Evolutionary conservation across 2,888 invertebrate species (phyloP).

Genomic region (Subacronicta megacephala): DNA sequence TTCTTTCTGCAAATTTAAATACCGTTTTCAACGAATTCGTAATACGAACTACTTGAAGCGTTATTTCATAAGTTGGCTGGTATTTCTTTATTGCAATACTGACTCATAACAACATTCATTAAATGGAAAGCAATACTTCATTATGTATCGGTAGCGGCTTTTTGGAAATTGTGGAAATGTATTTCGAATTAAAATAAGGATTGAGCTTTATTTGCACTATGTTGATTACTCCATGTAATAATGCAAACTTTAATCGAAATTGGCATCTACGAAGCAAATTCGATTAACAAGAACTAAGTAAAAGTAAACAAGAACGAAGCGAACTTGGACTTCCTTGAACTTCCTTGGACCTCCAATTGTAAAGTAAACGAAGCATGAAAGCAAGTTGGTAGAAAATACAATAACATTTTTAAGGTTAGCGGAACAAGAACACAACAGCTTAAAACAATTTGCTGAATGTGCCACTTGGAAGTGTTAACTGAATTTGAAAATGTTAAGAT

Average conservation of each 20-base stretch:
- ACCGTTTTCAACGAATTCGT: constrained; percentile 68
- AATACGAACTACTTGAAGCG: constrained; percentile 65
- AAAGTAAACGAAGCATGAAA: constrained; percentile 70
- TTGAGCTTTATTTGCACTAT: constrained; percentile 39
- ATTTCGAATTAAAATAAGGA: constrained; percentile 23
- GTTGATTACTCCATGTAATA: constrained; percentile 52
- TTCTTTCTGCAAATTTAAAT: constrained; percentile 73
- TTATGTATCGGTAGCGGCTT: constrained; percentile 30
- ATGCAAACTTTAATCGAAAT: constrained; percentile 61
- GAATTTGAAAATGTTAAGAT: constrained; percentile 75
- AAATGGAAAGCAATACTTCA: constrained; percentile 45
- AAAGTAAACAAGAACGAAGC: constrained; percentile 63
- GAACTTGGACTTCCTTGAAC: constrained; percentile 54
- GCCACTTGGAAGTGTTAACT: constrained; percentile 80
- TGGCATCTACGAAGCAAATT: constrained; percentile 49
- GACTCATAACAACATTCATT: constrained; percentile 23
- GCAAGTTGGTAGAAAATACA: constrained; percentile 67
- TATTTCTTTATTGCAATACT: constrained; percentile 44
- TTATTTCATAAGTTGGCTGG: constrained; percentile 63
- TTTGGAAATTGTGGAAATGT: constrained; percentile 33
- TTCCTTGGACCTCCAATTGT: constrained; percentile 50
- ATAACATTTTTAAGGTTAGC: constrained; percentile 77
- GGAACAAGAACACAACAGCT: constrained; percentile 65
- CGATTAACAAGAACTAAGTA: constrained; percentile 62
- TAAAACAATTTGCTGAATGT: constrained; percentile 75